Evolutionary conservation across 2,888 invertebrate species (phyloP).

Genomic region (Theodoxus fluviatilis): DNA sequence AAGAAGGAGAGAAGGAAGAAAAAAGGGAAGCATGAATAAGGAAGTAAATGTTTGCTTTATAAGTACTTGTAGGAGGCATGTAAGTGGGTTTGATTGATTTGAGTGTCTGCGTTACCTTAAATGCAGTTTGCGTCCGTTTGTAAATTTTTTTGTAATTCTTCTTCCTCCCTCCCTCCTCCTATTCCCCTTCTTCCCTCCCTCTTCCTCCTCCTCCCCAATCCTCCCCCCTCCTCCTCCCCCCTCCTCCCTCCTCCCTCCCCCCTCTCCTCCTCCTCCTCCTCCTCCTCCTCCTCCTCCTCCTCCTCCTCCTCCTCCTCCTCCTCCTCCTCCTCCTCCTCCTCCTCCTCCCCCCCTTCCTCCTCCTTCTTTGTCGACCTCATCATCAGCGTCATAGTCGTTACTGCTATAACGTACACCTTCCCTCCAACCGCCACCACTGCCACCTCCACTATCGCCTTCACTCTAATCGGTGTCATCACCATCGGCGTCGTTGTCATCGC

Average conservation of each 20-base stretch:
- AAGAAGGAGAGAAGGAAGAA: neutral
- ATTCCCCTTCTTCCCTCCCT: neutral
- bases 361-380: constrained; percentile 16
- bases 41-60: too few species aligned
- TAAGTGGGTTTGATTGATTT: neutral
- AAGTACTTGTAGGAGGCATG: too few species aligned
- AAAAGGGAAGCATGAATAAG: neutral
- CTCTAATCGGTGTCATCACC: too few species aligned
- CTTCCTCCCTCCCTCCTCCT: neutral
- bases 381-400: too few species aligned
- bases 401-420: too few species aligned
- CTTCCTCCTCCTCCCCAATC: neutral
- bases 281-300: neutral
- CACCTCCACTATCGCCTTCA: too few species aligned
- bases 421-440: too few species aligned
- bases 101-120: neutral
- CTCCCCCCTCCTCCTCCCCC: neutral
- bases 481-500: too few species aligned
- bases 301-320: neutral
- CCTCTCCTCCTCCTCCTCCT: neutral
- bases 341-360: neutral
- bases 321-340: neutral
- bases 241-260: neutral
- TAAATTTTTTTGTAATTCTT: neutral
- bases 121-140: neutral